A percentile compares a stretch with the other conserved stretches of the same genome.
Evolutionary conservation across 2,113 vertebrate genomes (phyloP).

Genomic region (Poecilia latipinna): DNA sequence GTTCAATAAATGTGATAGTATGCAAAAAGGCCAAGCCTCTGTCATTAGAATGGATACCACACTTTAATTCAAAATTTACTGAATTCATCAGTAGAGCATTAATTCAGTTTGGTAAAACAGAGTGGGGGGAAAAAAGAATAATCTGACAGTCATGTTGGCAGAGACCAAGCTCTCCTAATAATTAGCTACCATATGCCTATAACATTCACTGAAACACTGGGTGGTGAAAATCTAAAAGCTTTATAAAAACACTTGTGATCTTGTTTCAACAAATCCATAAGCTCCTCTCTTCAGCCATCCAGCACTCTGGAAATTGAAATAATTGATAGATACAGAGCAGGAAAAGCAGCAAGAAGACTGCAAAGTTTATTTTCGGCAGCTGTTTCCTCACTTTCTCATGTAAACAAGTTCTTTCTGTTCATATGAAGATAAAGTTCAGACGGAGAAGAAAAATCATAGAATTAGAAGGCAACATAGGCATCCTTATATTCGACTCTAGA

Average conservation of each 20-base stretch:
- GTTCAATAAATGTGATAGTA: background rate
- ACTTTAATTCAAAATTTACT: background rate
- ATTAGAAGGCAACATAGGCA: background rate
- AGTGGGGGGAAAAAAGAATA: background rate
- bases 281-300: background rate
- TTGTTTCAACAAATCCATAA: background rate
- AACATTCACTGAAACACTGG: background rate
- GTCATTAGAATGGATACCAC: background rate
- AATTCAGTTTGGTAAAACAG: background rate
- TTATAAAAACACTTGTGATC: background rate
- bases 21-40: background rate
- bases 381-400: background rate
- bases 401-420: background rate
- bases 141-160: background rate
- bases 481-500: background rate
- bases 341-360: background rate
- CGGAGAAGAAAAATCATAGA: background rate
- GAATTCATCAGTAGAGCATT: background rate
- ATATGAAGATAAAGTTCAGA: background rate
- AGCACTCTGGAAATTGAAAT: background rate
- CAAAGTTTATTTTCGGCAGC: background rate
- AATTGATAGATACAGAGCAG: background rate
- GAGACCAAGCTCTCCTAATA: background rate
- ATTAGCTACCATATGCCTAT: background rate
- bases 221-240: background rate